A percentile compares a stretch with the other conserved stretches of the same genome.
phyloP scores from a whole-genome alignment of 37 sponge, comb jelly and placozoan genomes.

The Ianthella basta region DNA sequence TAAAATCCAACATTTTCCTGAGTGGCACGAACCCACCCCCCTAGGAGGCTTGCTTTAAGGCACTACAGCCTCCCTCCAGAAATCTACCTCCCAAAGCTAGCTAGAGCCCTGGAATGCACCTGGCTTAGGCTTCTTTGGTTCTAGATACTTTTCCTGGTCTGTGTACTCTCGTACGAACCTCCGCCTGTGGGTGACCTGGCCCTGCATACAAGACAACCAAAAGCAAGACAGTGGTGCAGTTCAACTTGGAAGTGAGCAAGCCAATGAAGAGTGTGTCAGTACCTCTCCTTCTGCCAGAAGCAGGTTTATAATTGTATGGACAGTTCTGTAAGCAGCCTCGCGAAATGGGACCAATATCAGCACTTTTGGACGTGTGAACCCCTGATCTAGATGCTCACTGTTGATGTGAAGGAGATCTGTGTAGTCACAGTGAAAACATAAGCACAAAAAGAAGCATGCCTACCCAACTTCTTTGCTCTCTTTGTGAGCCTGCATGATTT shows the following conservation, averaged over 20 bases:
- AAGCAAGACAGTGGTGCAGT: neutral
- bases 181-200: constrained; percentile 74
- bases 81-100: no score
- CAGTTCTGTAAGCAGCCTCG: constrained; percentile 69
- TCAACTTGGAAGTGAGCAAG: neutral
- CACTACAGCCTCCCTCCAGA: no score
- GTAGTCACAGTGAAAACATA: neutral
- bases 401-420: neutral
- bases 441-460: neutral
- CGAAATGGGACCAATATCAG: constrained; percentile 94
- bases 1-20: no score
- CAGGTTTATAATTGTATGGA: constrained; percentile 60
- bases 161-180: constrained; percentile 75
- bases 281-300: constrained; percentile 73
- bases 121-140: constrained; percentile 41
- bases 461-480: constrained; percentile 61
- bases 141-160: constrained; percentile 24
- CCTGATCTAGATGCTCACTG: constrained; percentile 89
- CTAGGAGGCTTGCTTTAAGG: no score
- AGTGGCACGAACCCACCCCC: no score
- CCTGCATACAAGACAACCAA: constrained; percentile 27
- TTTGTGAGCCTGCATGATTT: constrained; percentile 43
- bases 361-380: constrained; percentile 93
- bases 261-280: neutral
- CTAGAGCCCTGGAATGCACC: no score